Evolutionary conservation across 2,888 invertebrate species (phyloP), one percentile per base, ranked within the genome.

Genomic region (Epicampocera succincta): DNA sequence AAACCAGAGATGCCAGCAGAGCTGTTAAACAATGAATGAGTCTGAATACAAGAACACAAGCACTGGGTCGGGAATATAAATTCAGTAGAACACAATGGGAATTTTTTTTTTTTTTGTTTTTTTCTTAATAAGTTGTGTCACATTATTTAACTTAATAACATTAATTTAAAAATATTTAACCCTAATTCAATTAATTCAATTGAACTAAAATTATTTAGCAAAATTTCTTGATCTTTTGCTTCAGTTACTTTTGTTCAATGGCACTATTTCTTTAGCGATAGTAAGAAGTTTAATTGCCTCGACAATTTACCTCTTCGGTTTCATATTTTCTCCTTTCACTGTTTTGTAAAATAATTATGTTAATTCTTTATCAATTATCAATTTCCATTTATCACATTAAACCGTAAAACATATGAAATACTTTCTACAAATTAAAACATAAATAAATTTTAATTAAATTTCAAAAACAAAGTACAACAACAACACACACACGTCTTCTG

Each of bases 381-480:
- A 52, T 33, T 25, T 44, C 12, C 46, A 69, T 60, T 60, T 50
- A 50, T 65, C 21, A 21, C 46, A 25, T 66, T 50, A 3, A 38
- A 38, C 11, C 19, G 19, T 38, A 19, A 58, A 58, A 33, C 50
- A 60, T 40, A 46, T 50, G 9, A 17, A 50, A 66, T 61, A 61
- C 60, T 52, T 61, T 52, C 17, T 4, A 60, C 25, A 60, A 29
- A n/a, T 60, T 54, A 25, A 29, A 29, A 29, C 48, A 48, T 60
- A 50, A 40, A 71, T 33, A 15, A 58, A 38, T 21, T 40, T 71
- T 38, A 71, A 58, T 50, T 60, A 17, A 69, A 58, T 56, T 68
- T 38, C 3, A 48, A 46, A 3, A 33, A 33, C 33, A 33, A 50
- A 5, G 3, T 54, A 33, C 15, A 15, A 46, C 33, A 46, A n/a